Evolutionary conservation across 2,888 invertebrate species (phyloP).

Genomic region (Athalia cordata): DNA sequence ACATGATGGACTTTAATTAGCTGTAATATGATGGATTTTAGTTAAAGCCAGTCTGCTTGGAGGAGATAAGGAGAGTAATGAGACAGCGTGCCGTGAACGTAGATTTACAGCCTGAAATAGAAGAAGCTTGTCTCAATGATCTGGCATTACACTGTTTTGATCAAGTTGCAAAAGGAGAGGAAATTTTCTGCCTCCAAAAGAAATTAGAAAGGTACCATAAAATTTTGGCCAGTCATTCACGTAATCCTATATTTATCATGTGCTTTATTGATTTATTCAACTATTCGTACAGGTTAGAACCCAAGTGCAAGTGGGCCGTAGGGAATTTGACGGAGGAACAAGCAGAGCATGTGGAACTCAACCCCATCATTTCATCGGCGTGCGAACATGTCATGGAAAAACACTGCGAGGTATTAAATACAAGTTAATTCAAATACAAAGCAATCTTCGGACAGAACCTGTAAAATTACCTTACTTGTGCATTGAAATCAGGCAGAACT

Average conservation of each 20-base stretch:
- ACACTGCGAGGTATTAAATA: conserved; percentile 78
- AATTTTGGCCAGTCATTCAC: too few species aligned
- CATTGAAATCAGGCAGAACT: conserved; percentile 75
- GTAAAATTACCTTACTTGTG: background rate
- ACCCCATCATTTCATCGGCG: conserved; percentile 88
- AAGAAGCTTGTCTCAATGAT: conserved; percentile 91
- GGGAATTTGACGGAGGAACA: conserved; percentile 92
- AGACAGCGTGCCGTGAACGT: conserved; percentile 93
- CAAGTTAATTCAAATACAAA: background rate
- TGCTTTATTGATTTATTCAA: conserved; percentile 30
- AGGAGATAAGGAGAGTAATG: conserved; percentile 94
- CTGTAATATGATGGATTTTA: conserved; percentile 58
- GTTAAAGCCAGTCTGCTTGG: conserved; percentile 76
- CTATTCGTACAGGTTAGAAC: conserved; percentile 74
- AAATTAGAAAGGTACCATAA: conserved; percentile 78
- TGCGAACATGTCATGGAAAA: conserved; percentile 88
- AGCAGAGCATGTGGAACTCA: conserved; percentile 91
- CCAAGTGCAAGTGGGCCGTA: conserved; percentile 85
- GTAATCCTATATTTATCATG: too few species aligned
- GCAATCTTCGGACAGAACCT: background rate
- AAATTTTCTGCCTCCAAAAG: conserved; percentile 94
- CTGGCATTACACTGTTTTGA: conserved; percentile 89
- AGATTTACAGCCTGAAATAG: conserved; percentile 95
- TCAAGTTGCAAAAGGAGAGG: conserved; percentile 91
- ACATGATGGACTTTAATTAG: conserved; percentile 35